Evolutionary conservation across 2,113 vertebrate species (phyloP).

Genomic region (Notothenia rossii): DNA sequence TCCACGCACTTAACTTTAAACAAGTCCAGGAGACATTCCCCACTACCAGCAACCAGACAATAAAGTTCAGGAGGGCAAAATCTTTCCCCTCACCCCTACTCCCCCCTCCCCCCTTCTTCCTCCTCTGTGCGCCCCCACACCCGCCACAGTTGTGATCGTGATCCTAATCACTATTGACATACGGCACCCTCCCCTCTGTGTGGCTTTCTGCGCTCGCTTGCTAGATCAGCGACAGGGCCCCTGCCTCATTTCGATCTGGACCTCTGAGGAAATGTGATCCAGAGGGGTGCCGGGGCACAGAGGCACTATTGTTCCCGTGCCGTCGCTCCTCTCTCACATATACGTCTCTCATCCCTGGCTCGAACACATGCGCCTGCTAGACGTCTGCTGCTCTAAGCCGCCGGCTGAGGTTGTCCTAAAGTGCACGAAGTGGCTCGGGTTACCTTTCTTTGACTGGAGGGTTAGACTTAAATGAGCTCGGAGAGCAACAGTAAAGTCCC

Average conservation of each 20-base stretch:
- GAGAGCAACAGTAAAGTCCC: conserved; percentile 34
- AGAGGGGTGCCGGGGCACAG: conserved; percentile 76
- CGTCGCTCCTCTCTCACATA: conserved; percentile 62
- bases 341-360: conserved; percentile 61
- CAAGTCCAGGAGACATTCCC: conserved; percentile 55
- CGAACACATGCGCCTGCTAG: conserved; percentile 64
- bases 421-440: conserved; percentile 67
- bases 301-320: conserved; percentile 77
- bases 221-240: conserved; percentile 72
- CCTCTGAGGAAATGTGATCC: conserved; percentile 80
- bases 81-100: too few species aligned
- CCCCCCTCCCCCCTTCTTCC: conserved; percentile 5
- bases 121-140: conserved; percentile 31
- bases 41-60: conserved; percentile 48
- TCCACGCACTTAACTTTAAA: conserved; percentile 37
- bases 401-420: conserved; percentile 69
- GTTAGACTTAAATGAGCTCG: conserved; percentile 53
- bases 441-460: conserved; percentile 62
- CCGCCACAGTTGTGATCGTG: conserved; percentile 65
- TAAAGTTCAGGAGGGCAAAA: conserved; percentile 61
- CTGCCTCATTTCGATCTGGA: conserved; percentile 72
- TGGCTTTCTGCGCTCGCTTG: conserved; percentile 61
- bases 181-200: conserved; percentile 74
- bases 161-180: conserved; percentile 79
- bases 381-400: conserved; percentile 69